Base-by-base conservation (phyloP, 2,888 invertebrate species). In the Drosophila tripunctata region DNA sequence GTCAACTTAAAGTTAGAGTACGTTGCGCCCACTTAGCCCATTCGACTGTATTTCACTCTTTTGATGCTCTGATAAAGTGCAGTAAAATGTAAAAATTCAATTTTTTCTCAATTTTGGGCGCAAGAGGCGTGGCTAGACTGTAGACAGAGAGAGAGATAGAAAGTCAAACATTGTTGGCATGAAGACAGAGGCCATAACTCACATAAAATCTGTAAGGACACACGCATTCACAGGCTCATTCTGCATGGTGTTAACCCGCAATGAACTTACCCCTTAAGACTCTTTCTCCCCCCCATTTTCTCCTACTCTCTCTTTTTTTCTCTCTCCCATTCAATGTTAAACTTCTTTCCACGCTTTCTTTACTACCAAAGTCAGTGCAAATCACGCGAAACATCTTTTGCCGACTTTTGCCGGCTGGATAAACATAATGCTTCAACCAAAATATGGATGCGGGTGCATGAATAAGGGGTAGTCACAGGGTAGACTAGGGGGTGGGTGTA, bases 371-470 rank as follows among this genome's bases (percentile, higher is more conserved):
- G 45, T 45, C 62, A 70, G 56, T 75, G 40, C 77, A 76, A 81
- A 87, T 81, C 87, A 74, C 81, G 84, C 87, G 84, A 67, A 81
- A 87, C 81, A 84, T 87, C 84, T 87, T 80, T 77, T 65, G 84
- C 77, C 77, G 73, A 67, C 84, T n/a, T 79, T 80, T 83, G 77
- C 81, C 84, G 61, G 70, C 81, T 87, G 81, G 85, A 87, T 82
- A 84, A 82, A 84, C 87, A 82, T 84, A 71, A 77, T 80, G 75
- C 75, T 68, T 40, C 52, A 30, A 17, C 36, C 36, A n/a, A 36
- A 48, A 24, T 17, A 14, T 24, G 21, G 33, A 47, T 5, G 31
- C 41, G 27, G 47, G 7, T 27, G 43, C 33, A 24, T 12, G 38
- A 30, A 12, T 43, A 5, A 8, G 27, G 43, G 30, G n/a, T n/a